Percentiles rank a stretch among this genome's conserved stretches.
Conservation (phyloP, 2,797 vertebrate genomes). For the Gallinago solitaria region DNA sequence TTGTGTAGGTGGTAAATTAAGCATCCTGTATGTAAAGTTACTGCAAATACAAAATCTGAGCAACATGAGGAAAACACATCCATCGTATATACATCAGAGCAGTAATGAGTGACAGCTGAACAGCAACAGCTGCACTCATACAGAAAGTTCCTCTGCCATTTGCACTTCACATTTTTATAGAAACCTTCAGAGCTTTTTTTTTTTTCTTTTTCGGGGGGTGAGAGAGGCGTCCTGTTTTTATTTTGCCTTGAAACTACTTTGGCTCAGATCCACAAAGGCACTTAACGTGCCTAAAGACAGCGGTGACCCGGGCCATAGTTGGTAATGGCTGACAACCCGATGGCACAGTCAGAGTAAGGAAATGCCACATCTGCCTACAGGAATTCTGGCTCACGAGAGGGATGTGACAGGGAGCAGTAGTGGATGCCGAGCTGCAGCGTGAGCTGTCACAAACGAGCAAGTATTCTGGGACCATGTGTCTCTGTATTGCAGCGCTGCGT, state of each 20-base stretch:
- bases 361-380: neutral
- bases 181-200: neutral
- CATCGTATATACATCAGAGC: neutral
- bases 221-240: neutral
- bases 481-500: neutral
- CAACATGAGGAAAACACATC: neutral
- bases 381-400: neutral
- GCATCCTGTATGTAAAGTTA: neutral
- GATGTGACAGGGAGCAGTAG: neutral
- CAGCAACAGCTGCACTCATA: neutral
- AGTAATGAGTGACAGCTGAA: neutral
- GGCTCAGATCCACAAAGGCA: conserved; percentile 12
- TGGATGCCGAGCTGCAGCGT: neutral
- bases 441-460: neutral
- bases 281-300: neutral
- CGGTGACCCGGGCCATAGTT: neutral
- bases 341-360: neutral
- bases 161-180: conserved; percentile 32
- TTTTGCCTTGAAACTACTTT: conserved; percentile 21
- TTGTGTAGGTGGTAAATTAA: neutral
- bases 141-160: neutral
- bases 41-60: conserved; percentile 24
- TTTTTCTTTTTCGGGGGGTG: neutral
- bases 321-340: neutral
- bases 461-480: neutral